These are phyloP conservation scores for Drosophila ohnishii DNA, from an alignment of 1,140 invertebrate genomes.

Conservation along the genomic window DNA sequence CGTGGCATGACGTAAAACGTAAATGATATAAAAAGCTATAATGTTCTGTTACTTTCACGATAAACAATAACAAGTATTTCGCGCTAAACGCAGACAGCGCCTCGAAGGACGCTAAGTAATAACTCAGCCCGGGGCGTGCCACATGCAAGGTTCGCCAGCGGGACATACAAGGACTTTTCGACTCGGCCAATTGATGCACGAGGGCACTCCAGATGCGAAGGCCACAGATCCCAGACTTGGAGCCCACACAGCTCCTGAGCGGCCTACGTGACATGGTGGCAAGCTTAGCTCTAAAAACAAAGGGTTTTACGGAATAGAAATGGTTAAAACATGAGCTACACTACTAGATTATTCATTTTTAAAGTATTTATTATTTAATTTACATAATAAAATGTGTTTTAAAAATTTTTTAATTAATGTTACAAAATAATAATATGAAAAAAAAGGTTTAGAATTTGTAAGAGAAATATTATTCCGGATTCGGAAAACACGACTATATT, in stretches of 20 bases:
- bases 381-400: not conserved
- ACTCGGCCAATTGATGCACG: constrained; percentile 50
- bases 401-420: too few relatives aligned
- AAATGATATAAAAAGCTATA: constrained; percentile 79
- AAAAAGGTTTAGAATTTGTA: too few relatives aligned
- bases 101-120: constrained; percentile 42
- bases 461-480: not conserved
- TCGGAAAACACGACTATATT: not conserved
- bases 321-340: not conserved
- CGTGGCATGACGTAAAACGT: constrained; percentile 69
- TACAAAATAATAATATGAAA: too few relatives aligned
- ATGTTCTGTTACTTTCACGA: constrained; percentile 70
- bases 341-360: not conserved
- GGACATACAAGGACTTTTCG: constrained; percentile 38
- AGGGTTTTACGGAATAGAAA: not conserved
- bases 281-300: not conserved
- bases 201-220: constrained; percentile 27
- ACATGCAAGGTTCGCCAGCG: constrained; percentile 55
- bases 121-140: constrained; percentile 53
- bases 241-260: constrained; percentile 2
- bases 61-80: constrained; percentile 73
- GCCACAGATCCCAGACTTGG: constrained; percentile 1
- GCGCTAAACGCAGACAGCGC: constrained; percentile 47
- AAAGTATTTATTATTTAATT: too few relatives aligned
- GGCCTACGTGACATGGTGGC: constrained; percentile 26